A percentile compares a stretch with the other conserved stretches of the same genome.
Conservation (phyloP, 2,797 vertebrate genomes). For the Sebastes nivosus region DNA sequence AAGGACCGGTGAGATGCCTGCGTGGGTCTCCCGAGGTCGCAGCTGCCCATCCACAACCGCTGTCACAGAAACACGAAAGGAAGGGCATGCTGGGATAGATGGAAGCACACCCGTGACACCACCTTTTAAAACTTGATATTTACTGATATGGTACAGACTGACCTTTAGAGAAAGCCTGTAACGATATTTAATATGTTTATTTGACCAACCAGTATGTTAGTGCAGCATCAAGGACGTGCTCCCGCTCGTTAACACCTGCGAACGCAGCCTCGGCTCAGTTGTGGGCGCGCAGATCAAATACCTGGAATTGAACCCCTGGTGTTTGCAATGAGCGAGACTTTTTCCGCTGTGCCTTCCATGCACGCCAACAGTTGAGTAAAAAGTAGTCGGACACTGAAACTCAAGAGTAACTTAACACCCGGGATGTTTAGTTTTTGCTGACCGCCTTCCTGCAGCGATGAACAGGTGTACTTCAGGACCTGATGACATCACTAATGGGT, state of each 20-base stretch:
- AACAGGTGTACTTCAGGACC: background rate
- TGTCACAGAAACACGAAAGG: slow-evolving; percentile 10
- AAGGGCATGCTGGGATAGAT: background rate
- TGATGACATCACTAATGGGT: background rate
- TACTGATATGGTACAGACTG: background rate
- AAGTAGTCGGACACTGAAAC: background rate
- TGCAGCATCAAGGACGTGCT: background rate
- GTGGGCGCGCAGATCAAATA: background rate
- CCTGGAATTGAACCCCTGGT: background rate
- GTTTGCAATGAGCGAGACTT: background rate
- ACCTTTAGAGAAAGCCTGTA: slow-evolving; percentile 3
- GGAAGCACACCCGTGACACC: background rate
- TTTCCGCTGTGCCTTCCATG: too few species aligned
- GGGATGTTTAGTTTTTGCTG: background rate
- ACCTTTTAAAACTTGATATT: slow-evolving; percentile 13
- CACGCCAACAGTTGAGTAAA: background rate
- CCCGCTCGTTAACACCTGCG: background rate
- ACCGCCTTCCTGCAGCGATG: background rate
- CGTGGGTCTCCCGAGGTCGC: slow-evolving; percentile 51
- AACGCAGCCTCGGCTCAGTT: background rate
- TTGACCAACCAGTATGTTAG: background rate
- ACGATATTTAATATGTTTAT: background rate
- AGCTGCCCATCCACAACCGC: slow-evolving; percentile 57
- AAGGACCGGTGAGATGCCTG: slow-evolving; percentile 35
- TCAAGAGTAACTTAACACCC: background rate